Percentiles rank a stretch among this genome's conserved stretches.
Evolutionary conservation across 1,140 invertebrate genomes (phyloP).

Genomic region (Scaptomyza pallida): DNA sequence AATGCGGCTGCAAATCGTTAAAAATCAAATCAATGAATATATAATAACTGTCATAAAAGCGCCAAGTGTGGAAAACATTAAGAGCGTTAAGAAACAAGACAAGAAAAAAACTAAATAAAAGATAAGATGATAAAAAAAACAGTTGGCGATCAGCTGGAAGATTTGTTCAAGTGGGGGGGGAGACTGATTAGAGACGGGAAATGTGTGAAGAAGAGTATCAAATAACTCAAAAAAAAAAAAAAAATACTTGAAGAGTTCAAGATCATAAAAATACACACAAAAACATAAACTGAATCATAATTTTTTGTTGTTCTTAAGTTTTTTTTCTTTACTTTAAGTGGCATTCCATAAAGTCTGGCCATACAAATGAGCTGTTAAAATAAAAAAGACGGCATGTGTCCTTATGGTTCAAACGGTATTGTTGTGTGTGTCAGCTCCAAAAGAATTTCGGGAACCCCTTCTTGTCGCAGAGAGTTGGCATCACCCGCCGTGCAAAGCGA

Average conservation of each 20-base stretch:
- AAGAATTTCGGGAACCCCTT: constrained; percentile 12
- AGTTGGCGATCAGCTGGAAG: constrained; percentile 52
- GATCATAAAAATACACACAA: constrained; percentile 26
- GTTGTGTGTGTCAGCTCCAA: constrained; percentile 24
- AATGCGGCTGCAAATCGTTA: constrained; percentile 45
- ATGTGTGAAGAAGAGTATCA: constrained; percentile 80
- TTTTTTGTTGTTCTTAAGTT: constrained; percentile 23
- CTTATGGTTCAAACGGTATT: constrained; percentile 53
- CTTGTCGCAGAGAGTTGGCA: neutral
- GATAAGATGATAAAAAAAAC: constrained; percentile 51
- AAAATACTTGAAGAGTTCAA: constrained; percentile 18
- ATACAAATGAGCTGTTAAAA: constrained; percentile 72
- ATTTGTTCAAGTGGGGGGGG: constrained; percentile 37
- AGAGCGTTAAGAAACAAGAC: constrained; percentile 45
- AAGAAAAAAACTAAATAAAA: constrained; percentile 26
- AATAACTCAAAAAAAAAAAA: constrained; percentile 57
- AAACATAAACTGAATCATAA: constrained; percentile 50
- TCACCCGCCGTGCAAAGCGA: constrained; percentile 23
- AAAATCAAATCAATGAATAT: constrained; percentile 76
- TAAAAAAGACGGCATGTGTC: constrained; percentile 77
- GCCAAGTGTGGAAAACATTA: constrained; percentile 78
- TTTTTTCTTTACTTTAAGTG: constrained; percentile 39
- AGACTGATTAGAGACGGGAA: constrained; percentile 43
- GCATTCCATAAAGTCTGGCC: constrained; percentile 26
- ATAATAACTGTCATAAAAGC: constrained; percentile 68